Percentiles rank a stretch among this genome's conserved stretches.
Evolutionary conservation across 2,797 vertebrate genomes (phyloP).

Genomic region (Neopelma chrysocephalum): DNA sequence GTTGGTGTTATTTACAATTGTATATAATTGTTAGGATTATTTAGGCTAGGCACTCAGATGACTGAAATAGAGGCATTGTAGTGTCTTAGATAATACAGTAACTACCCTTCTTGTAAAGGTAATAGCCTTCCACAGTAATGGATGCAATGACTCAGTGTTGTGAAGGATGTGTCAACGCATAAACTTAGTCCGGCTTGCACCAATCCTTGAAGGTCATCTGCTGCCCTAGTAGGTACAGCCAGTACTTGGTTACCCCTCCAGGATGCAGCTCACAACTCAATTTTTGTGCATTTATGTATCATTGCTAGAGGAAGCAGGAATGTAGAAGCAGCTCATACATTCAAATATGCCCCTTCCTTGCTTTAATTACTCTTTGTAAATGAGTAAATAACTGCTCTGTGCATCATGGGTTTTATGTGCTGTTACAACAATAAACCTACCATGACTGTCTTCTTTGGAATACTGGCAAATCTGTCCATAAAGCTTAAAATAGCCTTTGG

Average conservation of each 20-base stretch:
- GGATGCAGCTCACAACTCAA: neutral
- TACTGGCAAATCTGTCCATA: neutral
- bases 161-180: neutral
- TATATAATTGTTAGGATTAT: neutral
- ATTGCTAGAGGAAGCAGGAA: neutral
- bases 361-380: neutral
- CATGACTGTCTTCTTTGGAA: neutral
- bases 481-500: neutral
- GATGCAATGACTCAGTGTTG: neutral
- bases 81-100: neutral
- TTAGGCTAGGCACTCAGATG: neutral
- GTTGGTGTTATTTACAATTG: neutral
- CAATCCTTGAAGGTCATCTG: neutral
- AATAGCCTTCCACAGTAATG: neutral
- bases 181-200: neutral
- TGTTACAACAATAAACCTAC: neutral
- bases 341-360: neutral
- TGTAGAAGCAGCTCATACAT: neutral
- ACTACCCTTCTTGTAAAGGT: neutral
- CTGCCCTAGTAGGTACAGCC: neutral
- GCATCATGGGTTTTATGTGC: neutral
- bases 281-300: neutral
- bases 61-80: neutral
- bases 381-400: neutral
- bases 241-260: neutral